Conservation (phyloP, 2,113 vertebrate species). For the Haplotaxodon microlepis region DNA sequence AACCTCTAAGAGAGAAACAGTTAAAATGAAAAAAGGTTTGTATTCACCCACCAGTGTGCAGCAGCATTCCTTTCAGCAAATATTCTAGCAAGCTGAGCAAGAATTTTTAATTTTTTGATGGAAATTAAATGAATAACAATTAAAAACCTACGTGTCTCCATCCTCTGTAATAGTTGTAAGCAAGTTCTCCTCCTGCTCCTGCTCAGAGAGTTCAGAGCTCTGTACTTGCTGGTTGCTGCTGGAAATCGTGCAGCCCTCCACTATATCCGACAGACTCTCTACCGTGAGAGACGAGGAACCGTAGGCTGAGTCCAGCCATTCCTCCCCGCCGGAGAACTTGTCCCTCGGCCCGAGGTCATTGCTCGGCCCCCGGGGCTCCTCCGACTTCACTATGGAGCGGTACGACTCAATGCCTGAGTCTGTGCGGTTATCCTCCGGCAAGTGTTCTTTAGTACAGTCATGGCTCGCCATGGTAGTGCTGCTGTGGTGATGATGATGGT, state of each 20-base stretch:
- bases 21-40: not conserved
- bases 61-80: not conserved
- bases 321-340: constrained; percentile 58
- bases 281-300: constrained; percentile 67
- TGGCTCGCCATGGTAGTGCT: constrained; percentile 54
- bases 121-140: not conserved
- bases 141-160: constrained; percentile 75
- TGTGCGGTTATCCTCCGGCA: constrained; percentile 57
- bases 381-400: constrained; percentile 52
- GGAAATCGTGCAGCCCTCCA: constrained; percentile 48
- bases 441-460: constrained; percentile 54
- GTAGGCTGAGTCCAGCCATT: constrained; percentile 72
- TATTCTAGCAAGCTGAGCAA: not conserved
- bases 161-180: constrained; percentile 71
- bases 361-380: constrained; percentile 44
- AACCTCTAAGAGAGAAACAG: not conserved
- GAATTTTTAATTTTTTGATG: not conserved
- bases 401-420: constrained; percentile 71
- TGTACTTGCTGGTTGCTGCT: not conserved
- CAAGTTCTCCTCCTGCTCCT: constrained; percentile 50
- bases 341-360: constrained; percentile 47
- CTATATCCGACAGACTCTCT: constrained; percentile 62
- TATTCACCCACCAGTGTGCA: not conserved
- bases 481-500: not conserved
- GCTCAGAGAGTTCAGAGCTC: constrained; percentile 18